Conservation (phyloP, 2,113 vertebrate species). For the Leptobrachium ailaonicum region DNA sequence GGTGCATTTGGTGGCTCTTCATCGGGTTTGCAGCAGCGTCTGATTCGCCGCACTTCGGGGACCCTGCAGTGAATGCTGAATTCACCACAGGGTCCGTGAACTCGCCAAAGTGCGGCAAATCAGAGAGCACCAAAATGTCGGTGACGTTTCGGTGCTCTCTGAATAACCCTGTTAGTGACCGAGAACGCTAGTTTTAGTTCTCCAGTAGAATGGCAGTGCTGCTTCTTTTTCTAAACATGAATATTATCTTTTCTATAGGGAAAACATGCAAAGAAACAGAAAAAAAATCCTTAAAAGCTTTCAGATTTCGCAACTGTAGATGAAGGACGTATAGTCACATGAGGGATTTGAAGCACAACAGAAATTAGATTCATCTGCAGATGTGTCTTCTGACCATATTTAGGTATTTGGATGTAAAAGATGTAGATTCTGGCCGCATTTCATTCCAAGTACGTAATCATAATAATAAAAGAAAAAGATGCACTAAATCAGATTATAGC, state of each 20-base stretch:
- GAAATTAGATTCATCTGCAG: slow-evolving; percentile 8
- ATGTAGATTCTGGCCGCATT: slow-evolving; percentile 1
- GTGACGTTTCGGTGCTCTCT: too few relatives aligned
- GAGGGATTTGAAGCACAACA: background rate
- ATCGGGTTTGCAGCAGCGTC: too few relatives aligned
- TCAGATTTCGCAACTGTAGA: background rate
- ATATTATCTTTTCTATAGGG: background rate
- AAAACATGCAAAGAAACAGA: background rate
- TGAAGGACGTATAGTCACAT: background rate
- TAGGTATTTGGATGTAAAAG: slow-evolving; percentile 1
- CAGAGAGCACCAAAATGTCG: too few relatives aligned
- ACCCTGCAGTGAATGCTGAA: too few relatives aligned
- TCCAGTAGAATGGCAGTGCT: background rate
- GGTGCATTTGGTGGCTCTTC: too few relatives aligned
- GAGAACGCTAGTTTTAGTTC: too few relatives aligned
- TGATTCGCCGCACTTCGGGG: too few relatives aligned
- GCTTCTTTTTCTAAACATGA: background rate
- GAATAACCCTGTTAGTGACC: too few relatives aligned
- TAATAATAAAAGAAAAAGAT: slow-evolving; percentile 1
- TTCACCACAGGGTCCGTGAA: too few relatives aligned
- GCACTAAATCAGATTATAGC: slow-evolving; percentile 2
- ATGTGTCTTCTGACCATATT: background rate
- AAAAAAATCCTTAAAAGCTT: background rate
- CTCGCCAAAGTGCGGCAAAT: too few relatives aligned
- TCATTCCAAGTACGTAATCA: slow-evolving; percentile 20